A percentile compares a stretch with the other conserved stretches of the same genome.
Conservation (phyloP, 1,140 invertebrate species). For the Gyrodactylus salaris region DNA sequence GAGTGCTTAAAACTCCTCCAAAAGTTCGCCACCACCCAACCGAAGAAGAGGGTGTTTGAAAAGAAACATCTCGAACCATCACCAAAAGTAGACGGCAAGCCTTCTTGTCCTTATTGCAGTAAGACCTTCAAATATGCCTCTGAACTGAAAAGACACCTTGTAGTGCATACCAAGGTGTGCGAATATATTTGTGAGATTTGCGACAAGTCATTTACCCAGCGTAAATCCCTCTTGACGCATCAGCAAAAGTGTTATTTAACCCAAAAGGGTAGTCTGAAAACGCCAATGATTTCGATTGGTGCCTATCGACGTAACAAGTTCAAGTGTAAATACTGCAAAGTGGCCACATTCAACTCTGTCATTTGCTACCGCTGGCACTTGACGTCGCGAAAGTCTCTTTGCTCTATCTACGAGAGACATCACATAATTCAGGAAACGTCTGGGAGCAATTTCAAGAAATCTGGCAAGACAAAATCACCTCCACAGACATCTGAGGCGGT, state of each 20-base stretch:
- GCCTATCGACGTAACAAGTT: not conserved
- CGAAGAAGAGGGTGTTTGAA: not conserved
- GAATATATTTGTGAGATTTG: not conserved
- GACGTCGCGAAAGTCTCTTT: not conserved
- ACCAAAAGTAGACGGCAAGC: not conserved
- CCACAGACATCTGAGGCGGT: not conserved
- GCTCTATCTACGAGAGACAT: not conserved
- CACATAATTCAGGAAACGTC: not conserved
- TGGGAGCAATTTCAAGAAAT: too few relatives aligned
- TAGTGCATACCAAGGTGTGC: not conserved
- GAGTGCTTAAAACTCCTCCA: not conserved
- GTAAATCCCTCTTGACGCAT: not conserved
- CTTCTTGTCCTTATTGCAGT: not conserved
- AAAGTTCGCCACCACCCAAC: not conserved
- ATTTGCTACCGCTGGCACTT: not conserved
- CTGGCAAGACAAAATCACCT: not conserved
- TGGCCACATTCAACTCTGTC: not conserved
- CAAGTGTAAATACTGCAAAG: not conserved
- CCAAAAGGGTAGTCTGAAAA: not conserved
- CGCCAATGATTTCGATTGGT: not conserved
- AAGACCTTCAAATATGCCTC: not conserved
- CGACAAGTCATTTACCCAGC: not conserved
- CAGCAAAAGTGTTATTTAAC: not conserved
- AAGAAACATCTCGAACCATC: not conserved
- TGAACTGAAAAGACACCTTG: not conserved